Percentiles rank a stretch among this genome's conserved stretches.
Conservation (phyloP, 92 coral and sea anemone genomes). For the Paragorgia papillata region DNA sequence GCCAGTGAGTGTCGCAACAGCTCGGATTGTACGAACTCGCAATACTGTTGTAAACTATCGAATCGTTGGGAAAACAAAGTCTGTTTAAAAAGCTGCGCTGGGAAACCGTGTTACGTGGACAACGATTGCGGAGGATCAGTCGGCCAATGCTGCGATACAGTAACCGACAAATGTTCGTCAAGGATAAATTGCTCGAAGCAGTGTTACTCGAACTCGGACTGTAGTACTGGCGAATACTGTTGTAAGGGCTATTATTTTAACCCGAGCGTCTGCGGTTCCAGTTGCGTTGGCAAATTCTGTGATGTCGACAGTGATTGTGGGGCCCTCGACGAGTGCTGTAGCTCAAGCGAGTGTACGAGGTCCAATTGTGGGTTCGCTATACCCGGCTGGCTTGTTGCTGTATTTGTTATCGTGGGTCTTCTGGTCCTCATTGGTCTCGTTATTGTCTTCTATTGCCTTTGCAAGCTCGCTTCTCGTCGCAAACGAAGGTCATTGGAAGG, state of each 20-base stretch:
- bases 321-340: constrained; percentile 45
- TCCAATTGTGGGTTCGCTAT: constrained; percentile 25
- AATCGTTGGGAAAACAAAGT: constrained; percentile 20
- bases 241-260: constrained; percentile 24
- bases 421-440: constrained; percentile 39
- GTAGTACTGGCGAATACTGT: constrained; percentile 7
- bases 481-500: too few relatives aligned
- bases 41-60: constrained; percentile 43
- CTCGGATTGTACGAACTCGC: constrained; percentile 32
- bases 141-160: constrained; percentile 48
- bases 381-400: constrained; percentile 52
- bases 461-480: too few relatives aligned
- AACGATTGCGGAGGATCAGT: constrained; percentile 46
- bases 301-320: constrained; percentile 44
- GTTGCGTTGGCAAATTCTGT: constrained; percentile 43
- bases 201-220: constrained; percentile 39
- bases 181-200: constrained; percentile 38
- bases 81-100: constrained; percentile 34
- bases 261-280: constrained; percentile 42
- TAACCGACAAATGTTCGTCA: constrained; percentile 35
- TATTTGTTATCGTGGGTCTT: constrained; percentile 44
- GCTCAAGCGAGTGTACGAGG: constrained; percentile 41
- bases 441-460: constrained; percentile 34
- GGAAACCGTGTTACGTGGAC: constrained; percentile 42
- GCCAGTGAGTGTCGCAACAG: constrained; percentile 18